Conservation (phyloP, 2,113 vertebrate species). For the Xyliphius kryptos region DNA sequence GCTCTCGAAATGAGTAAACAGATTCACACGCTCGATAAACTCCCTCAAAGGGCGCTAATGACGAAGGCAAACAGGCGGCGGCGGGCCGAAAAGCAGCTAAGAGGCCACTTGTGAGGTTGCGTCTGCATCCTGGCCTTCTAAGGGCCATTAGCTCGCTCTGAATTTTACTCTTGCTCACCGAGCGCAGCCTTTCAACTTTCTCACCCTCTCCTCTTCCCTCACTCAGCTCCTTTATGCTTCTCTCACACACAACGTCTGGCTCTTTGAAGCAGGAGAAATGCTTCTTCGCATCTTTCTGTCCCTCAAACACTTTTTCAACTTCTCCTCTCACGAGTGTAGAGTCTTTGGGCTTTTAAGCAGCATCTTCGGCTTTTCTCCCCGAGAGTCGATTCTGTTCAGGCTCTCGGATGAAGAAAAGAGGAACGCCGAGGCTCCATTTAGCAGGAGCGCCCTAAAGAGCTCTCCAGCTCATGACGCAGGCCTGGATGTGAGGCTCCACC, state of each 20-base stretch:
- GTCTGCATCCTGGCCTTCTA: constrained; percentile 19
- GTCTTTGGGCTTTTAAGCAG: constrained; percentile 68
- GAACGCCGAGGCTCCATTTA: too few species aligned
- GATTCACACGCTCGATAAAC: constrained; percentile 25
- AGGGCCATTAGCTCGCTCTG: constrained; percentile 45
- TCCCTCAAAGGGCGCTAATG: constrained; percentile 20
- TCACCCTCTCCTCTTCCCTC: constrained; percentile 9
- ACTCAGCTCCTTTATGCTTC: constrained; percentile 32
- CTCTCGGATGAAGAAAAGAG: constrained; percentile 44
- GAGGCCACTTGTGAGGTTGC: constrained; percentile 18
- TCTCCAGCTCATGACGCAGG: constrained; percentile 30
- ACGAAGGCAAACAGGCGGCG: constrained; percentile 12
- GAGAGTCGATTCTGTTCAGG: constrained; percentile 62
- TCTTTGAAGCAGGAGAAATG: too few species aligned
- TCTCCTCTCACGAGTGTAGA: constrained; percentile 32
- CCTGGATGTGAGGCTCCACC: constrained; percentile 26
- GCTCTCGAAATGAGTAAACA: background rate
- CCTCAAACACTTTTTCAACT: constrained; percentile 19
- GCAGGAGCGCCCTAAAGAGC: constrained; percentile 34
- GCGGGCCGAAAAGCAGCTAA: constrained; percentile 8
- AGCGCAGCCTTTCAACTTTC: too few species aligned
- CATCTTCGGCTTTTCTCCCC: constrained; percentile 63
- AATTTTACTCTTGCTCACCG: background rate
- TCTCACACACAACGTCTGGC: constrained; percentile 27
- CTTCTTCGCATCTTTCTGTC: constrained; percentile 35